Conservation (phyloP, 1,140 invertebrate genomes). For the Acyrthosiphon pisum region DNA sequence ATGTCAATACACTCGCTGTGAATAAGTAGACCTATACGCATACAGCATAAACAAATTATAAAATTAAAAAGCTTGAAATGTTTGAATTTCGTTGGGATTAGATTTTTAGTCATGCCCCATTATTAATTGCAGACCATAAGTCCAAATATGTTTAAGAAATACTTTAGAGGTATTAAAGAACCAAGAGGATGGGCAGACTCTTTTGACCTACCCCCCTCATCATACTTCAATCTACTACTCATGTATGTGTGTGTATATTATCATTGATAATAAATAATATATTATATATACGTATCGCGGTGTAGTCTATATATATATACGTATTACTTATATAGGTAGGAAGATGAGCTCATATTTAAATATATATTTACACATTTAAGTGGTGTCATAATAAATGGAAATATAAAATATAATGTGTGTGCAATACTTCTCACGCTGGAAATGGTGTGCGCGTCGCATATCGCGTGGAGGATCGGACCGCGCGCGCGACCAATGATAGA, state of each 20-base stretch:
- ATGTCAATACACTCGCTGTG: too few relatives aligned
- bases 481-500: constrained; percentile 32
- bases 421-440: not conserved
- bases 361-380: not conserved
- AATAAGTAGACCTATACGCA: too few relatives aligned
- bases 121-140: not conserved
- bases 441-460: not conserved
- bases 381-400: not conserved
- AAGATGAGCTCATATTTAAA: not conserved
- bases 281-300: not conserved
- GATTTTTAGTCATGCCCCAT: not conserved
- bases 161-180: not conserved
- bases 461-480: not conserved
- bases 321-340: too few relatives aligned
- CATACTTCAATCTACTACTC: not conserved
- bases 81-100: not conserved
- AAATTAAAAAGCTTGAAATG: not conserved
- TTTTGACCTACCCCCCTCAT: not conserved
- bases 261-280: not conserved
- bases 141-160: not conserved
- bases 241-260: not conserved
- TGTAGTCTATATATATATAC: too few relatives aligned
- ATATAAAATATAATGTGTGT: not conserved
- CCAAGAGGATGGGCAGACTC: not conserved
- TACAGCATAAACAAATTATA: too few relatives aligned